These are phyloP conservation scores for Agapornis roseicollis DNA, from an alignment of 2,113 vertebrate species.

Conservation along the genomic window DNA sequence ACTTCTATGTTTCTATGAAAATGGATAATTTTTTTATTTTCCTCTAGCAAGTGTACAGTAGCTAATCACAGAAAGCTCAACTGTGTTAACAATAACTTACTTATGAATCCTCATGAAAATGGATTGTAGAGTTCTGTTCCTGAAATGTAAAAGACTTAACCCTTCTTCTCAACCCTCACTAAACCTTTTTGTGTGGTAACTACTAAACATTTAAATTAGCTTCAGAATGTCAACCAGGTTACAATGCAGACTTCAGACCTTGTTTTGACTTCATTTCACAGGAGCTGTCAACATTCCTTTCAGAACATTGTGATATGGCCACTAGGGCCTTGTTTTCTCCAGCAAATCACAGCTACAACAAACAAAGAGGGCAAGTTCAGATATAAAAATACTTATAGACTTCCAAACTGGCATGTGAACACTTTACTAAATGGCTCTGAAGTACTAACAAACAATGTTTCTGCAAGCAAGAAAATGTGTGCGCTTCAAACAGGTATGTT, in stretches of 20 bases:
- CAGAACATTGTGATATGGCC: not conserved
- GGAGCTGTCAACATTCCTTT: not conserved
- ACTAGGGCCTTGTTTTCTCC: not conserved
- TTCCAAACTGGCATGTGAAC: not conserved
- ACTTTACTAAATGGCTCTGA: not conserved
- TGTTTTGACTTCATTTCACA: not conserved
- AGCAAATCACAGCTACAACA: not conserved
- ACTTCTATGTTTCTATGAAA: not conserved
- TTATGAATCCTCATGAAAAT: not conserved
- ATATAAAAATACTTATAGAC: not conserved
- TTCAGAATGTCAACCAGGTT: not conserved
- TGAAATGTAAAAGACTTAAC: not conserved
- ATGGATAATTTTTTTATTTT: not conserved
- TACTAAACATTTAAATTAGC: not conserved
- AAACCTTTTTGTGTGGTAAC: not conserved
- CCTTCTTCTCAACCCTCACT: not conserved
- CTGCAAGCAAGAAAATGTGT: not conserved
- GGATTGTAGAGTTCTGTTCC: not conserved
- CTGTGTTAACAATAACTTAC: not conserved
- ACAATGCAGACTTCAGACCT: not conserved
- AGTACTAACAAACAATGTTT: not conserved
- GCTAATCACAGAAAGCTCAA: not conserved
- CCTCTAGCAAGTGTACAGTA: not conserved
- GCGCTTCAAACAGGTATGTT: not conserved
- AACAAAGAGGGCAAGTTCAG: not conserved